Evolutionary conservation across 2,888 invertebrate genomes (phyloP).

Genomic region (Sarcophaga variegata): DNA sequence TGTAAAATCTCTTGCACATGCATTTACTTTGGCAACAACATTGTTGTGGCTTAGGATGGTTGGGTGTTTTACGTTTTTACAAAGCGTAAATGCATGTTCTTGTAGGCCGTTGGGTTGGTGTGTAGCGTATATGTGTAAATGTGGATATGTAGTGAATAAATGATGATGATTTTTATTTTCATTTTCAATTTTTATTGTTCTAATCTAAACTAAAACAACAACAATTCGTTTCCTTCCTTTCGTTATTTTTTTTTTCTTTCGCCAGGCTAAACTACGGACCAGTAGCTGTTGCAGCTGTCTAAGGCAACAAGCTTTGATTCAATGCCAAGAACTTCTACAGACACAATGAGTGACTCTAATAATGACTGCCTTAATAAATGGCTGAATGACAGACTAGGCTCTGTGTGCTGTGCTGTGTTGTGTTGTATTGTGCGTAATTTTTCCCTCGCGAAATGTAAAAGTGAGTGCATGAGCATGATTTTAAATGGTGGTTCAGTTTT

Average conservation of each 20-base stretch:
- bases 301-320: constrained; percentile 58
- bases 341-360: neutral
- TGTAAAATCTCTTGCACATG: neutral
- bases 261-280: too few species aligned
- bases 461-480: constrained; percentile 52
- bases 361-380: constrained; percentile 15
- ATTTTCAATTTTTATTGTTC: constrained; percentile 60
- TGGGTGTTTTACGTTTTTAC: too few species aligned
- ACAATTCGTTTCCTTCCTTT: too few species aligned
- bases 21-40: neutral
- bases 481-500: constrained; percentile 57
- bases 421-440: too few species aligned
- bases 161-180: constrained; percentile 54
- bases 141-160: neutral
- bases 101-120: constrained; percentile 4
- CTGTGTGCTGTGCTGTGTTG: too few species aligned
- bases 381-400: constrained; percentile 21
- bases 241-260: too few species aligned
- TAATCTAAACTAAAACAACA: constrained; percentile 68
- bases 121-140: neutral
- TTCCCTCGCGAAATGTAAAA: too few species aligned
- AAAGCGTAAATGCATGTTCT: neutral
- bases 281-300: constrained; percentile 54
- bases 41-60: neutral
- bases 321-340: neutral